Percentiles rank a stretch among this genome's conserved stretches.
These are phyloP conservation scores for Pyxicephalus adspersus DNA, from an alignment of 2,113 vertebrate genomes.

Conservation along the genomic window DNA sequence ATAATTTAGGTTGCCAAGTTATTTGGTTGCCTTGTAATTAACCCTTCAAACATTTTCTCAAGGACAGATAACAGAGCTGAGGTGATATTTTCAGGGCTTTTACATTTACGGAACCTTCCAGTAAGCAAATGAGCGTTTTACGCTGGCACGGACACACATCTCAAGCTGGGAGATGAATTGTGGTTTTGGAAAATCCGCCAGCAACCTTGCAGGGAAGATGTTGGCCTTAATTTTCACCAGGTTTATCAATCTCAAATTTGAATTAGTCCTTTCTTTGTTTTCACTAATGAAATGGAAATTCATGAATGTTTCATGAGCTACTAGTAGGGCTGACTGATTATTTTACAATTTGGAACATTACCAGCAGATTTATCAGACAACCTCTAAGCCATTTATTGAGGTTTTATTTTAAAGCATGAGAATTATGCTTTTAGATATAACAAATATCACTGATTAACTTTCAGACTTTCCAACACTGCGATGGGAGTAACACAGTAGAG, in stretches of 20 bases:
- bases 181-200: constrained; percentile 16
- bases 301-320: constrained; percentile 38
- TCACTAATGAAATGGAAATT: constrained; percentile 37
- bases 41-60: constrained; percentile 17
- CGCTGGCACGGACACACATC: constrained; percentile 2
- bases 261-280: constrained; percentile 34
- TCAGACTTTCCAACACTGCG: background rate
- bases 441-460: background rate
- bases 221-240: background rate
- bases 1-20: background rate
- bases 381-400: constrained; percentile 8
- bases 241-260: constrained; percentile 9
- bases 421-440: constrained; percentile 19
- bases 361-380: constrained; percentile 33
- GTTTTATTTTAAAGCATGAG: constrained; percentile 11
- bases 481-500: too few species aligned
- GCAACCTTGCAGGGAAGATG: constrained; percentile 13
- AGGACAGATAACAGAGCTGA: background rate
- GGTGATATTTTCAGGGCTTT: background rate
- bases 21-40: constrained; percentile 27
- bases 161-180: constrained; percentile 31
- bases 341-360: constrained; percentile 20
- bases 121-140: constrained; percentile 7
- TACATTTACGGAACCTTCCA: background rate
- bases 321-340: constrained; percentile 11